These are phyloP conservation scores for Philaenus spumarius DNA, from an alignment of 1,140 invertebrate genomes.

Conservation along the genomic window DNA sequence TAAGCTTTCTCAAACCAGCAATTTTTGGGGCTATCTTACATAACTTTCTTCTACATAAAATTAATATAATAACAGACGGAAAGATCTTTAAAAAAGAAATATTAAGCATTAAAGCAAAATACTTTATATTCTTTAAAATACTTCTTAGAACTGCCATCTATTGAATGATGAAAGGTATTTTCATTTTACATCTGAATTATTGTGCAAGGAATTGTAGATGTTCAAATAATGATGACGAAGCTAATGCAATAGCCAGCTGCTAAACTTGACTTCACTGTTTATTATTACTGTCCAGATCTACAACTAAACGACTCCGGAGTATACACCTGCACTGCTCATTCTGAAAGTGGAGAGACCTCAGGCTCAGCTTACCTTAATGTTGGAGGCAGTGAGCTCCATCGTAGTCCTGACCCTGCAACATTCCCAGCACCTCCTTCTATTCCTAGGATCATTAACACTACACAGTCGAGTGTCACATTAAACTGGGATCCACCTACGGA, in stretches of 20 bases:
- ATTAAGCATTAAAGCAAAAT: no score
- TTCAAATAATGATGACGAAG: not conserved
- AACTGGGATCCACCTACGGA: slow-evolving; percentile 48
- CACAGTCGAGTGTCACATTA: slow-evolving; percentile 66
- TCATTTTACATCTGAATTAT: not conserved
- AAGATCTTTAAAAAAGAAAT: no score
- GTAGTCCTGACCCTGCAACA: slow-evolving; percentile 66
- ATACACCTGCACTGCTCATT: slow-evolving; percentile 76
- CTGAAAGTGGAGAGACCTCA: slow-evolving; percentile 71
- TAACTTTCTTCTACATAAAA: no score
- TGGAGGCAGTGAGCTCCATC: slow-evolving; percentile 74
- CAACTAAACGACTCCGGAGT: slow-evolving; percentile 61
- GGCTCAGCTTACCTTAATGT: slow-evolving; percentile 76
- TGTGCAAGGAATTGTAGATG: not conserved
- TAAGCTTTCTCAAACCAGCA: no score
- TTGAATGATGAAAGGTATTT: no score
- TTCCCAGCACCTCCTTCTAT: slow-evolving; percentile 69
- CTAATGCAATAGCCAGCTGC: not conserved
- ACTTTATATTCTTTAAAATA: no score
- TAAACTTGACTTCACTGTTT: not conserved
- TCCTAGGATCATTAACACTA: slow-evolving; percentile 63
- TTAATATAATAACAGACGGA: no score
- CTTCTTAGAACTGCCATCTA: no score
- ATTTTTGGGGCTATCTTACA: no score
- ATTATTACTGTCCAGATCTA: slow-evolving; percentile 50